Evolutionary conservation across 2,888 invertebrate genomes (phyloP).

Genomic region (Tolmerus cingulatus): DNA sequence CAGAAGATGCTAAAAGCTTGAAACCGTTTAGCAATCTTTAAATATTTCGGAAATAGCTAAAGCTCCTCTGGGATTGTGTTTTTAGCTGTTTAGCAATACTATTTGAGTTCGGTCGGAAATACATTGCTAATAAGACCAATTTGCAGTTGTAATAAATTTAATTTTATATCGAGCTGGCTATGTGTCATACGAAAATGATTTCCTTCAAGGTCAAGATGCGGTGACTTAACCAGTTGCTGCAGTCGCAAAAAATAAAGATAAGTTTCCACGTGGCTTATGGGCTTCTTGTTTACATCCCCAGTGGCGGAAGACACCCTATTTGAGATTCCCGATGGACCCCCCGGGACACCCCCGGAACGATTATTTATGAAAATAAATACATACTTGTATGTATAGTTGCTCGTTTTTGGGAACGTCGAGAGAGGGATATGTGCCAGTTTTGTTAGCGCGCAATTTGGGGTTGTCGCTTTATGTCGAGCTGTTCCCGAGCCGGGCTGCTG

Average conservation of each 20-base stretch:
- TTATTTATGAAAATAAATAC: constrained; percentile 1
- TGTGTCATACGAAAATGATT: background rate
- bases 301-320: background rate
- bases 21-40: background rate
- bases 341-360: background rate
- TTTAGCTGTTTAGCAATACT: background rate
- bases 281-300: background rate
- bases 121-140: background rate
- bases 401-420: background rate
- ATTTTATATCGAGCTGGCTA: background rate
- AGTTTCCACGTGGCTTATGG: background rate
- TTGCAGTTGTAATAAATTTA: background rate
- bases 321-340: background rate
- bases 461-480: background rate
- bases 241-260: background rate
- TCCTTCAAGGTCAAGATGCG: background rate
- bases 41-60: background rate
- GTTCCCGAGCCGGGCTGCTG: background rate
- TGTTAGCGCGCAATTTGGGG: constrained; percentile 7
- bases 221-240: background rate
- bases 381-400: no score
- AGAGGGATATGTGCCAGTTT: background rate
- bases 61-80: background rate
- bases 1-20: background rate
- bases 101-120: background rate